phyloP scores from a whole-genome alignment of 2,797 vertebrate genomes.

The Platyrinchus mystaceus region DNA sequence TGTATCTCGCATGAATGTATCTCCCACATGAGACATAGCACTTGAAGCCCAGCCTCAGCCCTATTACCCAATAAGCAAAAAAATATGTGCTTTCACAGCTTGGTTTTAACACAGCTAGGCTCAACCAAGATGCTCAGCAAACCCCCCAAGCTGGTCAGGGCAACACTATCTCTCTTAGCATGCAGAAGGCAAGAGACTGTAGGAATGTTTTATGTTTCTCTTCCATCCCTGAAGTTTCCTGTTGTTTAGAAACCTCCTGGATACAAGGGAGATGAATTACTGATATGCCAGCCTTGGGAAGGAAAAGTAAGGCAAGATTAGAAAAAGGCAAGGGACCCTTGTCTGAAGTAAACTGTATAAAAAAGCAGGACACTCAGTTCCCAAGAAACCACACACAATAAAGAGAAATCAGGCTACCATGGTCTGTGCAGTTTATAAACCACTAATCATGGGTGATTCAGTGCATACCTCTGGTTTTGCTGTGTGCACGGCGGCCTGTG shows the following conservation, averaged over 20 bases:
- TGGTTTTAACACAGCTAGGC: slow-evolving; percentile 1
- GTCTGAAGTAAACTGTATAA: slow-evolving; percentile 24
- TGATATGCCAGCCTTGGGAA: slow-evolving; percentile 53
- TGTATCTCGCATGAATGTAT: not conserved
- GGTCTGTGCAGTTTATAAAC: slow-evolving; percentile 20
- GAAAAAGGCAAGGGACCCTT: slow-evolving; percentile 47
- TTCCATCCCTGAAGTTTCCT: slow-evolving; percentile 52
- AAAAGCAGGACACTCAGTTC: slow-evolving; percentile 21
- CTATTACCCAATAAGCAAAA: slow-evolving; percentile 26
- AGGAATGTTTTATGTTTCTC: slow-evolving; percentile 59
- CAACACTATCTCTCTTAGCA: not conserved
- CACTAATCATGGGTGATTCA: not conserved
- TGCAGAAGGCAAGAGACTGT: not conserved
- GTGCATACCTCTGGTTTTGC: not conserved
- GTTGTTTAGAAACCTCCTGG: slow-evolving; percentile 63
- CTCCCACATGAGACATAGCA: not conserved
- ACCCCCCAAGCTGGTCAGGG: not conserved
- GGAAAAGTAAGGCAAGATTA: slow-evolving; percentile 46
- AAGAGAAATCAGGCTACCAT: not conserved
- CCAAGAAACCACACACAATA: not conserved
- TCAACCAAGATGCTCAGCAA: not conserved
- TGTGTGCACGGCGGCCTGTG: not conserved
- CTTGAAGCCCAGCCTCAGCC: not conserved
- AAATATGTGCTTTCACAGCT: not conserved
- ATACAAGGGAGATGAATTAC: slow-evolving; percentile 57